Evolutionary conservation across 2,797 vertebrate species (phyloP).

Genomic region (Eremophila alpestris): DNA sequence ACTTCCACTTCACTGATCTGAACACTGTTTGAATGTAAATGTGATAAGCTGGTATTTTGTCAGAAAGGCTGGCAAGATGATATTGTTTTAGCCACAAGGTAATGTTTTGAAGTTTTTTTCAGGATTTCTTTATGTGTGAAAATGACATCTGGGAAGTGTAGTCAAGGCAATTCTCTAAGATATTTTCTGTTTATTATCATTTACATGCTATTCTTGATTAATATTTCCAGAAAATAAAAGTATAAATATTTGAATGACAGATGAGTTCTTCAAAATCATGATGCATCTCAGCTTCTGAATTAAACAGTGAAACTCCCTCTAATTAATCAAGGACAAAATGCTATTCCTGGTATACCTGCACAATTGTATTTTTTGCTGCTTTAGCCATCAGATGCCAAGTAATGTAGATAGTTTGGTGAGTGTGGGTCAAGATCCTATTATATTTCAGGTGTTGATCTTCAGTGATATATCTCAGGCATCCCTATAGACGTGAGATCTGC

Average conservation of each 20-base stretch:
- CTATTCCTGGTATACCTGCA: neutral
- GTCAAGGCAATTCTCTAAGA: neutral
- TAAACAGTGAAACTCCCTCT: neutral
- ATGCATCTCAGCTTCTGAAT: neutral
- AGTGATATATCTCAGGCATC: neutral
- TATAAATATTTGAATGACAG: neutral
- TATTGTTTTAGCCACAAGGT: neutral
- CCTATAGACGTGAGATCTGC: neutral
- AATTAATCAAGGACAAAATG: neutral
- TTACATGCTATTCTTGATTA: neutral
- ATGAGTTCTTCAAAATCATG: neutral
- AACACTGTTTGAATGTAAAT: neutral
- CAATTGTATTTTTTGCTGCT: neutral
- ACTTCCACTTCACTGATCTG: slow-evolving; percentile 2
- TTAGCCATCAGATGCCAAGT: neutral
- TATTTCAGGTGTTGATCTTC: neutral
- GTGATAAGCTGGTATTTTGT: neutral
- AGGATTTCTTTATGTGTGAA: neutral
- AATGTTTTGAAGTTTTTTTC: neutral
- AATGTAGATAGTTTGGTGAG: neutral
- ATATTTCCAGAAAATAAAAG: neutral
- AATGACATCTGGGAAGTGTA: neutral
- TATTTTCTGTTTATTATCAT: neutral
- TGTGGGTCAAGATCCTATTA: neutral
- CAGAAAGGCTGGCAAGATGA: neutral